These are phyloP conservation scores for Drosophila melanosoma DNA, from an alignment of 2,888 invertebrate genomes.

Conservation along the genomic window DNA sequence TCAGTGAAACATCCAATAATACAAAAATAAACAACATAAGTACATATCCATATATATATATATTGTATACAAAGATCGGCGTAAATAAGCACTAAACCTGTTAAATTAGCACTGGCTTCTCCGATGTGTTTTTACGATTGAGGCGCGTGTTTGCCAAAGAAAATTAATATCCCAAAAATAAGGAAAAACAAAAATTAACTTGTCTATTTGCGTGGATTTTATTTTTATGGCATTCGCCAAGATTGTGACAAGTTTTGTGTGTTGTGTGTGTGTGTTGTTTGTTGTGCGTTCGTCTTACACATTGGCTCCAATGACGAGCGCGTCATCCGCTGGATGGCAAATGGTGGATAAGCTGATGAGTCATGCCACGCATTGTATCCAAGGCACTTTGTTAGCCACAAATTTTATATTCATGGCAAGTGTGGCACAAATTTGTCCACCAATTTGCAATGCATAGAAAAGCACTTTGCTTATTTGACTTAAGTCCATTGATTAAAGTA, in stretches of 20 bases:
- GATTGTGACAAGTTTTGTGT: constrained; percentile 41
- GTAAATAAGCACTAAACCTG: constrained; percentile 27
- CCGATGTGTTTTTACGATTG: constrained; percentile 41
- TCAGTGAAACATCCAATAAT: constrained; percentile 31
- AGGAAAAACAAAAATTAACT: constrained; percentile 52
- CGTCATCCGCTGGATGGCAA: constrained; percentile 36
- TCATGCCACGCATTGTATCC: constrained; percentile 37
- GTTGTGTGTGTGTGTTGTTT: not conserved
- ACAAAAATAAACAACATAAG: not conserved
- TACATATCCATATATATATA: not conserved
- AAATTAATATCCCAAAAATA: constrained; percentile 39
- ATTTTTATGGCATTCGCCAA: constrained; percentile 53
- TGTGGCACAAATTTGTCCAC: constrained; percentile 16
- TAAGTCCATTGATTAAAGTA: not conserved
- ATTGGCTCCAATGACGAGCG: constrained; percentile 25
- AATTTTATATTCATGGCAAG: constrained; percentile 46
- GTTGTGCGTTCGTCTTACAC: constrained; percentile 18
- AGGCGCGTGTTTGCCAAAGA: constrained; percentile 30
- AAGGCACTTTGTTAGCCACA: constrained; percentile 21
- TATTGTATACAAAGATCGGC: constrained; percentile 5
- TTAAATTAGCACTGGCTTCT: constrained; percentile 48
- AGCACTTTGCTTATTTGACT: not conserved
- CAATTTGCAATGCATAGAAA: constrained; percentile 12
- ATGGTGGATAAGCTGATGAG: constrained; percentile 34
- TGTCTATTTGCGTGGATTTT: constrained; percentile 67